Conservation (phyloP, 2,113 vertebrate species). For the Grus americana region DNA sequence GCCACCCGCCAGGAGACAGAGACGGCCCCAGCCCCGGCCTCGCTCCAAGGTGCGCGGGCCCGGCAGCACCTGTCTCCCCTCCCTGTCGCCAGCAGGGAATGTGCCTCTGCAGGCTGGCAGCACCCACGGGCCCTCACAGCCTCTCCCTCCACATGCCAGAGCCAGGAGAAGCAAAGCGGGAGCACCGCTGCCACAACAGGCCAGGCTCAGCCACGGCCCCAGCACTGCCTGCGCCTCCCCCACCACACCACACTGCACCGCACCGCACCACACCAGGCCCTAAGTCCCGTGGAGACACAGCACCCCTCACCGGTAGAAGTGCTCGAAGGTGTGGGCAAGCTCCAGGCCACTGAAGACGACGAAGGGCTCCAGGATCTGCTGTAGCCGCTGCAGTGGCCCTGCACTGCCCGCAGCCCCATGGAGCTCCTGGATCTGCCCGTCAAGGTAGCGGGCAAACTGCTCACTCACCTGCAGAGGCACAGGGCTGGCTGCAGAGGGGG, state of each 20-base stretch:
- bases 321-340: slow-evolving; percentile 90
- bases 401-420: slow-evolving; percentile 60
- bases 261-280: neutral
- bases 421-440: slow-evolving; percentile 82
- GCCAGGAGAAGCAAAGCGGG: fast-evolving
- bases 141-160: neutral
- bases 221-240: fast-evolving
- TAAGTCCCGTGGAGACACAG: fast-evolving
- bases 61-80: neutral
- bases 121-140: fast-evolving
- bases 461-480: slow-evolving; percentile 83
- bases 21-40: neutral
- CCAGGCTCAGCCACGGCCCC: neutral
- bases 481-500: neutral
- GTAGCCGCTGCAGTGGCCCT: slow-evolving; percentile 78
- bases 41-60: fast-evolving
- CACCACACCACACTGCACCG: fast-evolving
- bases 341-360: slow-evolving; percentile 91
- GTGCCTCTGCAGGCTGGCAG: fast-evolving
- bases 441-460: slow-evolving; percentile 92
- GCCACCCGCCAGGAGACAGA: neutral
- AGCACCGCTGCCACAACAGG: neutral
- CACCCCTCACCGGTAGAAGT: slow-evolving; percentile 90
- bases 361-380: slow-evolving; percentile 89
- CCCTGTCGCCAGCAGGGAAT: neutral